These are phyloP conservation scores for Nothocercus julius DNA, from an alignment of 2,113 vertebrate species.

Conservation along the genomic window DNA sequence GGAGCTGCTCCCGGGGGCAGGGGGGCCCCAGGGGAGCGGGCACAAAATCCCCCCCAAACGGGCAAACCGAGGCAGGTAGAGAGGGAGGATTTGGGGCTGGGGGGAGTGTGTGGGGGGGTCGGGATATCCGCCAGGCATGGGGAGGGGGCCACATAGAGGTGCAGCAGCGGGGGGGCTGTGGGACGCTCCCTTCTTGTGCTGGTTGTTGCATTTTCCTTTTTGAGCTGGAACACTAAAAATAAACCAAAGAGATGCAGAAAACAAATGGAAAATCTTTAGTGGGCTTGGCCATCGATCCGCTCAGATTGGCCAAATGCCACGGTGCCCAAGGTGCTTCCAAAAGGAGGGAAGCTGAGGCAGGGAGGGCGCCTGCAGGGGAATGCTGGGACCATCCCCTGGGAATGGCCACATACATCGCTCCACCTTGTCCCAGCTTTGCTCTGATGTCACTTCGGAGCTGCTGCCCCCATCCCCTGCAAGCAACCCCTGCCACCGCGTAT, in stretches of 20 bases:
- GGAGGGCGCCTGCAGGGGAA: accelerated
- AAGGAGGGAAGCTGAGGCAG: not conserved
- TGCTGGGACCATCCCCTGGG: not conserved
- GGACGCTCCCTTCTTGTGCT: not conserved
- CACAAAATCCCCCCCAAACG: not conserved
- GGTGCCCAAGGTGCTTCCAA: accelerated
- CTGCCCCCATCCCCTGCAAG: too few species aligned
- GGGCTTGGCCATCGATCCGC: not conserved
- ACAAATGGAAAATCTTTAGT: constrained; percentile 37
- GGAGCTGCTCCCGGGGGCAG: too few species aligned
- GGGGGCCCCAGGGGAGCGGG: too few species aligned
- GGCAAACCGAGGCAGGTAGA: not conserved
- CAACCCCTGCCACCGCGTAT: too few species aligned
- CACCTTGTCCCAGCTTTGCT: not conserved
- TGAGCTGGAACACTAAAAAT: constrained; percentile 45
- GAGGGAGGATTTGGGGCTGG: too few species aligned
- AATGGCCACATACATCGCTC: not conserved
- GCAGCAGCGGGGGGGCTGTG: too few species aligned
- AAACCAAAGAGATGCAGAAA: constrained; percentile 10
- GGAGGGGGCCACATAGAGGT: not conserved
- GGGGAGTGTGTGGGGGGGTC: not conserved
- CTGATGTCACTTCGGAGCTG: too few species aligned
- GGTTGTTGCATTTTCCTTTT: not conserved
- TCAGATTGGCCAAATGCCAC: not conserved
- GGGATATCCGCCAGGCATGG: not conserved